Evolutionary conservation across 2,888 invertebrate species (phyloP).

Genomic region (Salticus scenicus): DNA sequence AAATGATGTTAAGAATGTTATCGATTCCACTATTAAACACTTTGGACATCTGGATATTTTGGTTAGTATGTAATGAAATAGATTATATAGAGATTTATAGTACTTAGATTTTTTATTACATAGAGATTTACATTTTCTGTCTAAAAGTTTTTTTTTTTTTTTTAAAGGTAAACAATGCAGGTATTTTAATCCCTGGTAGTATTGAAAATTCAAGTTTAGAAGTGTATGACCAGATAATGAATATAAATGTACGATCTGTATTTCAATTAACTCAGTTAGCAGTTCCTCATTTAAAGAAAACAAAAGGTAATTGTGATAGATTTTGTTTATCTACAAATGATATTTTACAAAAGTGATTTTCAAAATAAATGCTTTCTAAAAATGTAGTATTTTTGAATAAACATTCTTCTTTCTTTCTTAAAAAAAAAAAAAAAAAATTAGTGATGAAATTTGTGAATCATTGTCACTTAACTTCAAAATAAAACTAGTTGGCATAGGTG

Average conservation of each 20-base stretch:
- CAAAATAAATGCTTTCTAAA: neutral
- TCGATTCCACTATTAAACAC: constrained; percentile 84
- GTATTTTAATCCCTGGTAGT: constrained; percentile 84
- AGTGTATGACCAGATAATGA: constrained; percentile 92
- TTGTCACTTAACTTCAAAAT: too few relatives aligned
- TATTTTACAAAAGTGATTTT: neutral
- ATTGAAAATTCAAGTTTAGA: constrained; percentile 90
- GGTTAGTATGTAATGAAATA: constrained; percentile 32
- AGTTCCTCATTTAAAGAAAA: constrained; percentile 86
- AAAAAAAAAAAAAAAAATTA: too few relatives aligned
- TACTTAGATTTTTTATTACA: too few relatives aligned
- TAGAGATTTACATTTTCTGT: too few relatives aligned
- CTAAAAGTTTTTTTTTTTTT: neutral
- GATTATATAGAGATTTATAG: too few relatives aligned
- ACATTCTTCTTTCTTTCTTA: too few relatives aligned
- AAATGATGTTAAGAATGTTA: constrained; percentile 82
- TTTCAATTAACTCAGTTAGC: constrained; percentile 86
- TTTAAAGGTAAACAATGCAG: constrained; percentile 71
- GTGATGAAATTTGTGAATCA: too few relatives aligned
- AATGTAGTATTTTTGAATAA: neutral
- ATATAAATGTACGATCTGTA: constrained; percentile 84
- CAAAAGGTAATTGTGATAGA: constrained; percentile 75
- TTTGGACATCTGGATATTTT: constrained; percentile 84
- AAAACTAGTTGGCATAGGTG: too few relatives aligned
- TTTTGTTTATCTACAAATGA: neutral